A percentile compares a stretch with the other conserved stretches of the same genome.
Conservation (phyloP, 2,113 vertebrate genomes). For the Diglossa brunneiventris region DNA sequence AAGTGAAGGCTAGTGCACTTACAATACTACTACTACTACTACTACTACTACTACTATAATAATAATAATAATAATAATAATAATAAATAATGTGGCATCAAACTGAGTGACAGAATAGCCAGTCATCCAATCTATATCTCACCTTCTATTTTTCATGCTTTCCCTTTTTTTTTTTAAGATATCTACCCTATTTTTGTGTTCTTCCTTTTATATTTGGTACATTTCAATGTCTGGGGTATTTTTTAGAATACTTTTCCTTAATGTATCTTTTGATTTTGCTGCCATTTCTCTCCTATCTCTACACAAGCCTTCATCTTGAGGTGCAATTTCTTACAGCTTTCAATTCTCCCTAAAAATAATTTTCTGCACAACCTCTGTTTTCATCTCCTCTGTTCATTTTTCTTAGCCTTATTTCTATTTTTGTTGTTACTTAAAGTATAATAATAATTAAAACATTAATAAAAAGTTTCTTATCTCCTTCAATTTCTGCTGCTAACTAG, state of each 20-base stretch:
- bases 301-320: background rate
- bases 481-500: background rate
- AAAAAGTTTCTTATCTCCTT: background rate
- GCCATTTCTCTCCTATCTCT: background rate
- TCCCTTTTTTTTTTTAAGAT: background rate
- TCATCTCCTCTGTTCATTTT: background rate
- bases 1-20: background rate
- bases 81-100: background rate
- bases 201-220: background rate
- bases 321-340: background rate
- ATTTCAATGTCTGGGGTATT: background rate
- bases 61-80: background rate
- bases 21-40: too few species aligned
- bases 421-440: background rate
- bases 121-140: background rate
- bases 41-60: too few species aligned
- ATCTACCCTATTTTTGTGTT: background rate
- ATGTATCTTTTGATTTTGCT: background rate
- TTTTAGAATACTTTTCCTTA: background rate
- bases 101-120: background rate
- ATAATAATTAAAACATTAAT: background rate
- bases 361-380: background rate
- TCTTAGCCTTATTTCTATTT: background rate
- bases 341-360: background rate
- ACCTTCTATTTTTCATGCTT: background rate